Evolutionary conservation across 2,888 invertebrate genomes (phyloP).

Genomic region (Lasioglossum calceatum): DNA sequence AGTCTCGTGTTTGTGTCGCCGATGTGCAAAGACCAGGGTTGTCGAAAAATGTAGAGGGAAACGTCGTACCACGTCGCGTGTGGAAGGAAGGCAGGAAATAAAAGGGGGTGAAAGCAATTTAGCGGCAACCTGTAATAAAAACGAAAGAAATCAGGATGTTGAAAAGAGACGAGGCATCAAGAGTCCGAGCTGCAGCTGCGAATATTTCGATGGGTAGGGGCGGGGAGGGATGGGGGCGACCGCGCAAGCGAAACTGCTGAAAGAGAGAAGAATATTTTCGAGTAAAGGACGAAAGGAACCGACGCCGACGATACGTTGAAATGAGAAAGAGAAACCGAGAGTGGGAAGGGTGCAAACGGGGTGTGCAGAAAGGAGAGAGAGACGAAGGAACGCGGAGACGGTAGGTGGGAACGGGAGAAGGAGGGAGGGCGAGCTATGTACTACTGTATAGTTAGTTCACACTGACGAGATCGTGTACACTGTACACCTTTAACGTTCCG

Average conservation of each 20-base stretch:
- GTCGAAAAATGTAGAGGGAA: not conserved
- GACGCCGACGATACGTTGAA: not conserved
- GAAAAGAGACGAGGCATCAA: conserved; percentile 3
- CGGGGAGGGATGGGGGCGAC: conserved; percentile 17
- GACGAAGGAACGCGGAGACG: conserved; percentile 23
- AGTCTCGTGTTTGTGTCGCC: not conserved
- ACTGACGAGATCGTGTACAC: conserved; percentile 32
- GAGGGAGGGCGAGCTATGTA: conserved; percentile 18
- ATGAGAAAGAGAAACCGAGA: conserved; percentile 32
- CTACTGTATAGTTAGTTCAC: conserved; percentile 22
- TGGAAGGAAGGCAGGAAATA: not conserved
- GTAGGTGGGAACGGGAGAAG: conserved; percentile 15
- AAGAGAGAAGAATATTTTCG: conserved; percentile 40
- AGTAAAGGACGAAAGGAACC: conserved; percentile 32
- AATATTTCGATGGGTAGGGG: conserved; percentile 21
- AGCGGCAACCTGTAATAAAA: conserved; percentile 3
- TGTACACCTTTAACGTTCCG: conserved; percentile 56
- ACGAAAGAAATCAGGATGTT: not conserved
- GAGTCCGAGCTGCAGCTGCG: conserved; percentile 48
- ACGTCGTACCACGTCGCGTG: not conserved
- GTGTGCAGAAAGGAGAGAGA: conserved; percentile 28
- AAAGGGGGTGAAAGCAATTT: conserved; percentile 17
- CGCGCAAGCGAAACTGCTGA: conserved; percentile 18
- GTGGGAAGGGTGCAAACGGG: conserved; percentile 37
- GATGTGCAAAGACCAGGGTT: not conserved